These are phyloP conservation scores for Gadopsis bispinosus DNA, from an alignment of 2,797 vertebrate genomes.

Conservation along the genomic window DNA sequence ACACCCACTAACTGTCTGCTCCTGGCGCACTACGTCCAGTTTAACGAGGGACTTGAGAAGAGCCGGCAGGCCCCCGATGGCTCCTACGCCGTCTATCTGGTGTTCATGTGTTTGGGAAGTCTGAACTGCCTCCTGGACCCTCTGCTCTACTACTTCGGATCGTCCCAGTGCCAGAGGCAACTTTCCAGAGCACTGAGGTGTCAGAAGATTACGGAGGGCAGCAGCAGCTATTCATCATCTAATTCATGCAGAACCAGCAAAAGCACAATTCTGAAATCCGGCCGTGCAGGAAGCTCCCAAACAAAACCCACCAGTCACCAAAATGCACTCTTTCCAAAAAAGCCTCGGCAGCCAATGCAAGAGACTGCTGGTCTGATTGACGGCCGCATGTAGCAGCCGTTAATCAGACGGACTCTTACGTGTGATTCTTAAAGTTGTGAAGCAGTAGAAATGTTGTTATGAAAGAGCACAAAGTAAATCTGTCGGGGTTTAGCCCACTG, in stretches of 20 bases:
- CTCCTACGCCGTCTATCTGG: slow-evolving; percentile 88
- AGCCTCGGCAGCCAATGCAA: slow-evolving; percentile 85
- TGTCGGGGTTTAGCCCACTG: not conserved
- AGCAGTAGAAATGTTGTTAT: not conserved
- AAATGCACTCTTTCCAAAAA: slow-evolving; percentile 74
- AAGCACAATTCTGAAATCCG: slow-evolving; percentile 56
- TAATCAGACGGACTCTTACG: not conserved
- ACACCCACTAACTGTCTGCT: slow-evolving; percentile 90
- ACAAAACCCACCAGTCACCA: not conserved
- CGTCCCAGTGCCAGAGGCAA: slow-evolving; percentile 91
- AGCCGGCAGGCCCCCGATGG: slow-evolving; percentile 68
- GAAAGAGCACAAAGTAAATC: not conserved
- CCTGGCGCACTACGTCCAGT: slow-evolving; percentile 85
- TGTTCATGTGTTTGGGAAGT: slow-evolving; percentile 90
- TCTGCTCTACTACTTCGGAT: slow-evolving; percentile 93
- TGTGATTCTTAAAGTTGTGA: not conserved
- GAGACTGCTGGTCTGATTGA: slow-evolving; percentile 84
- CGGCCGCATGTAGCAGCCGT: not conserved
- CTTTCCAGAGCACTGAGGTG: slow-evolving; percentile 83
- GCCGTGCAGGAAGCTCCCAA: slow-evolving; percentile 26
- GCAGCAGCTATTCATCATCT: slow-evolving; percentile 32
- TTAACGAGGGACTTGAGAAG: slow-evolving; percentile 6
- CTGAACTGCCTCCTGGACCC: slow-evolving; percentile 92
- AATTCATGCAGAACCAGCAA: slow-evolving; percentile 75
- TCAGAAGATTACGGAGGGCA: slow-evolving; percentile 48